phyloP scores from a whole-genome alignment of 1,140 invertebrate genomes.

The Drosophila setifemur region DNA sequence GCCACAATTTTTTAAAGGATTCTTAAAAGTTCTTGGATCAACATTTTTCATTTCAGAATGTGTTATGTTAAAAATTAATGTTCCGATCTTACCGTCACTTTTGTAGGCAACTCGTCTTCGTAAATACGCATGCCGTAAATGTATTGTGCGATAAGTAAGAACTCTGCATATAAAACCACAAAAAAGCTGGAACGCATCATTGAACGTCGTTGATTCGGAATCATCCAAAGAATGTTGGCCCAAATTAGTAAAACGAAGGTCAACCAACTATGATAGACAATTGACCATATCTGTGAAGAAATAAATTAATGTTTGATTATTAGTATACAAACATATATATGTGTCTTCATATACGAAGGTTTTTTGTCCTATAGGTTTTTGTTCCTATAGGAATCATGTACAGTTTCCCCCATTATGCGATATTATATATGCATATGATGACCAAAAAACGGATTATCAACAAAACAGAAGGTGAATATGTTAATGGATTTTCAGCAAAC shows the following conservation, averaged over 20 bases:
- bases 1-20: too few species aligned
- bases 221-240: conserved; percentile 97
- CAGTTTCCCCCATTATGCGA: too few species aligned
- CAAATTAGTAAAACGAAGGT: conserved; percentile 96
- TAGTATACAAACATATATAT: not conserved
- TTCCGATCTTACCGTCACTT: conserved; percentile 59
- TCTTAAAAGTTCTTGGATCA: too few species aligned
- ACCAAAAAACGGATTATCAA: too few species aligned
- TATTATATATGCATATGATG: too few species aligned
- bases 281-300: conserved; percentile 92
- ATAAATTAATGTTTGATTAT: not conserved
- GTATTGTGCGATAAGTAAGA: conserved; percentile 93
- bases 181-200: conserved; percentile 96
- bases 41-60: too few species aligned
- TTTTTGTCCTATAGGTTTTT: too few species aligned
- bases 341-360: too few species aligned
- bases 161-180: conserved; percentile 94
- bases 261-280: conserved; percentile 98
- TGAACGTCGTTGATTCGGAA: conserved; percentile 94
- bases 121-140: conserved; percentile 94
- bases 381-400: too few species aligned
- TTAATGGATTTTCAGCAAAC: too few species aligned
- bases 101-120: conserved; percentile 90
- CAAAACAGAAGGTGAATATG: too few species aligned
- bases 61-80: not conserved